These are phyloP conservation scores for Himalopsyche kuldschensis DNA, from an alignment of 2,888 invertebrate genomes.

Conservation along the genomic window DNA sequence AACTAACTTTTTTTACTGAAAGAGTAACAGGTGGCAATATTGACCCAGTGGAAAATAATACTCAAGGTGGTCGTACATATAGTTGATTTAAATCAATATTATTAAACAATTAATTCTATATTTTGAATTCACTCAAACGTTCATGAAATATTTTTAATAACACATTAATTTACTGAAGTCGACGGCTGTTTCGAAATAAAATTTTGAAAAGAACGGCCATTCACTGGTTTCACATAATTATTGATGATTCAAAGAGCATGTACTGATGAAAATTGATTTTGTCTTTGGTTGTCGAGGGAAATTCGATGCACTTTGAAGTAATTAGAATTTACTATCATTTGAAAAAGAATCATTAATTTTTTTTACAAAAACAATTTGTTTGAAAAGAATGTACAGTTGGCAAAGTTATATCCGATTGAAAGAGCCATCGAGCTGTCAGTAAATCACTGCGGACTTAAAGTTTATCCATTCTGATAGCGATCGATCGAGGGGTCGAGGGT, in stretches of 20 bases:
- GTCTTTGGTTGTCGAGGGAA: neutral
- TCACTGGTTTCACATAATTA: neutral
- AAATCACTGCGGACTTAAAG: neutral
- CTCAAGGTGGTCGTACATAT: neutral
- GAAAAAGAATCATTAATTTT: no score
- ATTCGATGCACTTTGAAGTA: neutral
- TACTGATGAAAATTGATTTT: neutral
- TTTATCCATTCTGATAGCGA: neutral
- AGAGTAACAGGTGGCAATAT: neutral
- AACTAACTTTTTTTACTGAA: neutral
- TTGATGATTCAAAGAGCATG: neutral
- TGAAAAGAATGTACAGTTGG: neutral
- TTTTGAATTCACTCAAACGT: neutral
- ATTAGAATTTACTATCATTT: neutral
- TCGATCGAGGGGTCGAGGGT: neutral
- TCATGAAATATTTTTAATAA: neutral
- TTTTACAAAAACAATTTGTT: neutral
- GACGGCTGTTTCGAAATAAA: neutral
- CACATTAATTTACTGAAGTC: neutral
- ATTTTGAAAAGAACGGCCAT: neutral
- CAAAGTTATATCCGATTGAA: neutral
- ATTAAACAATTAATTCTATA: neutral
- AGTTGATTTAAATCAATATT: neutral
- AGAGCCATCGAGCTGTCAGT: neutral
- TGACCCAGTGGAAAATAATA: conserved; percentile 17